Evolutionary conservation across 2,888 invertebrate genomes (phyloP).

Genomic region (Galerucella pusilla): DNA sequence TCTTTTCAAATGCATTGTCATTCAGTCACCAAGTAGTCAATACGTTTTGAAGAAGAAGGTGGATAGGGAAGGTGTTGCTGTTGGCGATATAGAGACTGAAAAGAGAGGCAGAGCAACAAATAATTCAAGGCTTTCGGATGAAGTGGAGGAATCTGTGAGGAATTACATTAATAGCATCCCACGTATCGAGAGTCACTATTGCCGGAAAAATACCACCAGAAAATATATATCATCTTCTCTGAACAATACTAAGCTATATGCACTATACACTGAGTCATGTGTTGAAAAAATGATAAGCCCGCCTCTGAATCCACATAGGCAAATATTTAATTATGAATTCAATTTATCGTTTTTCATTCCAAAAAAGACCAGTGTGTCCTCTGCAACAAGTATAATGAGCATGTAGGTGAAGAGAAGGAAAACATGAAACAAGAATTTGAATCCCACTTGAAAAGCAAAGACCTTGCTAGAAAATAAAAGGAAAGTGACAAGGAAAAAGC

Average conservation of each 20-base stretch:
- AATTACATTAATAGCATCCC: slow-evolving; percentile 12
- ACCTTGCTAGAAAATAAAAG: too few species aligned
- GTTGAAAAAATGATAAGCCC: not conserved
- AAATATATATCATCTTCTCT: slow-evolving; percentile 12
- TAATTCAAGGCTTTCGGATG: not conserved
- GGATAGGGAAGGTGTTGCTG: not conserved
- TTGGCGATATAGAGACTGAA: not conserved
- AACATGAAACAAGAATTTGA: slow-evolving; percentile 9
- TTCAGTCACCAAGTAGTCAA: too few species aligned
- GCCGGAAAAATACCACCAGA: slow-evolving; percentile 1
- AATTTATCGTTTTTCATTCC: slow-evolving; percentile 16
- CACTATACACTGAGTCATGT: not conserved
- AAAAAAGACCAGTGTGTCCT: slow-evolving; percentile 16
- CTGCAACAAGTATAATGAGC: slow-evolving; percentile 14
- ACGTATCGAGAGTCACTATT: slow-evolving; percentile 15
- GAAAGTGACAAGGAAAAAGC: not conserved
- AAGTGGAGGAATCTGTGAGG: slow-evolving; percentile 2
- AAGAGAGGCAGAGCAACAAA: slow-evolving; percentile 1
- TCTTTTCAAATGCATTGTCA: too few species aligned
- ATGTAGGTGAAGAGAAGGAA: slow-evolving; percentile 14
- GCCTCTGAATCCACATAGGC: slow-evolving; percentile 10
- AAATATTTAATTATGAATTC: slow-evolving; percentile 12
- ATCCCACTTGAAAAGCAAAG: too few species aligned
- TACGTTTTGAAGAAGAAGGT: not conserved
- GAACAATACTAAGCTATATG: slow-evolving; percentile 16